Evolutionary conservation across 1,140 invertebrate species (phyloP).

Genomic region (Pectinophora gossypiella): DNA sequence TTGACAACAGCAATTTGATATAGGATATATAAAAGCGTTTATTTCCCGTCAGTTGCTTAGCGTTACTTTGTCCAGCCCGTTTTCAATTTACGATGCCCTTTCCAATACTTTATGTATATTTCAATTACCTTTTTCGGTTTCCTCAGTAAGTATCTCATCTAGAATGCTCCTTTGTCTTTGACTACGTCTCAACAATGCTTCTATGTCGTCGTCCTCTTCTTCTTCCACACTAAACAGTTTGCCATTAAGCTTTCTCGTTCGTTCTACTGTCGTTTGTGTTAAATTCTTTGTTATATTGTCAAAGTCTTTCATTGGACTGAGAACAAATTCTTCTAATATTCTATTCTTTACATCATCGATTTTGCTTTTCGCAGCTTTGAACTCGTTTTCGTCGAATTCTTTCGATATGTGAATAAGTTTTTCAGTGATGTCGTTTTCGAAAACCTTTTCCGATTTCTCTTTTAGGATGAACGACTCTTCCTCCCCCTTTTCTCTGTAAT

Average conservation of each 20-base stretch:
- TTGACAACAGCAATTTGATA: not conserved
- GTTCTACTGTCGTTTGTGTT: conserved; percentile 53
- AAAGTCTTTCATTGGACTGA: conserved; percentile 40
- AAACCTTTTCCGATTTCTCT: conserved; percentile 61
- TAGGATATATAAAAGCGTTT: not conserved
- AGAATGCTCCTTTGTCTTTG: conserved; percentile 82
- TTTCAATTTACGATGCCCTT: conserved; percentile 19
- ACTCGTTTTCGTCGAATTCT: conserved; percentile 58
- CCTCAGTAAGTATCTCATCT: conserved; percentile 81
- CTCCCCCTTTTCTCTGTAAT: conserved; percentile 53
- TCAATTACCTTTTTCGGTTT: conserved; percentile 75
- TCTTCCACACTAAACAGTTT: conserved; percentile 67
- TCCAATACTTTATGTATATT: conserved; percentile 62
- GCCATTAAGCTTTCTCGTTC: conserved; percentile 40
- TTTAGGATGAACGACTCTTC: conserved; percentile 59
- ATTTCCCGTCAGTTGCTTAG: not conserved
- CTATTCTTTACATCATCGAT: conserved; percentile 57
- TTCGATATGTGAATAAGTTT: conserved; percentile 66
- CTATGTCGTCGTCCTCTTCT: conserved; percentile 76
- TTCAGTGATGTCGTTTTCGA: conserved; percentile 76
- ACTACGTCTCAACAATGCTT: conserved; percentile 79
- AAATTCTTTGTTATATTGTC: conserved; percentile 57
- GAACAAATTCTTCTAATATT: conserved; percentile 57
- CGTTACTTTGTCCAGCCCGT: not conserved
- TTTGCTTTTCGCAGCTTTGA: conserved; percentile 43